Conservation (phyloP, 2,888 invertebrate genomes). For the Ophion ellenae region DNA sequence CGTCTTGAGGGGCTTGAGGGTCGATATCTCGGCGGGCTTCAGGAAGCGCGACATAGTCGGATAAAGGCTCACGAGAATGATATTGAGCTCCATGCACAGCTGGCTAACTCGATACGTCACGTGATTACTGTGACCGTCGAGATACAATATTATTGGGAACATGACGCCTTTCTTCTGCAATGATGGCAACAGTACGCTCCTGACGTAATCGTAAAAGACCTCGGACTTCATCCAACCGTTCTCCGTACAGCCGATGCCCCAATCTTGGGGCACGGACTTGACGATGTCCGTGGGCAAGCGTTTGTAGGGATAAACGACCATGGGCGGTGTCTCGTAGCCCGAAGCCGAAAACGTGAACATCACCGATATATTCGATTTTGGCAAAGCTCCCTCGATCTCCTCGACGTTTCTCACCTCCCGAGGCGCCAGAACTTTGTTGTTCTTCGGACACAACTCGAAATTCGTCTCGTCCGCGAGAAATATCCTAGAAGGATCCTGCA, state of each 20-base stretch:
- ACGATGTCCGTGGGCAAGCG: constrained; percentile 77
- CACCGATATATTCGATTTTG: constrained; percentile 79
- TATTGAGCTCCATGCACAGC: constrained; percentile 71
- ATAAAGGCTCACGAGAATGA: constrained; percentile 73
- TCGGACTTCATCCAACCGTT: constrained; percentile 82
- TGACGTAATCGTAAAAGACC: constrained; percentile 80
- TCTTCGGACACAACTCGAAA: constrained; percentile 77
- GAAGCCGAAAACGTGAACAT: constrained; percentile 81
- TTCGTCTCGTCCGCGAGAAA: constrained; percentile 79
- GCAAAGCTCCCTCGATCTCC: constrained; percentile 77
- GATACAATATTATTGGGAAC: constrained; percentile 79
- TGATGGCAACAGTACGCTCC: constrained; percentile 75
- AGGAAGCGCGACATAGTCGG: constrained; percentile 73
- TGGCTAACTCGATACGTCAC: constrained; percentile 66
- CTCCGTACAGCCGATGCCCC: constrained; percentile 80
- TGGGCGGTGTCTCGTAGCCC: constrained; percentile 77
- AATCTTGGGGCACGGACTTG: constrained; percentile 75
- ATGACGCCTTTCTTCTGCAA: constrained; percentile 69
- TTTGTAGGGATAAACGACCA: constrained; percentile 80
- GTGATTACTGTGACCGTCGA: constrained; percentile 75
- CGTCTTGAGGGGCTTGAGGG: constrained; percentile 69
- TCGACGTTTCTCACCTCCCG: constrained; percentile 75
- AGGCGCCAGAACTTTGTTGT: constrained; percentile 70
- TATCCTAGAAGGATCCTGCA: constrained; percentile 75
- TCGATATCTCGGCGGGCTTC: constrained; percentile 73